phyloP scores from a whole-genome alignment of 2,113 vertebrate genomes.

The Urocitellus parryii region DNA sequence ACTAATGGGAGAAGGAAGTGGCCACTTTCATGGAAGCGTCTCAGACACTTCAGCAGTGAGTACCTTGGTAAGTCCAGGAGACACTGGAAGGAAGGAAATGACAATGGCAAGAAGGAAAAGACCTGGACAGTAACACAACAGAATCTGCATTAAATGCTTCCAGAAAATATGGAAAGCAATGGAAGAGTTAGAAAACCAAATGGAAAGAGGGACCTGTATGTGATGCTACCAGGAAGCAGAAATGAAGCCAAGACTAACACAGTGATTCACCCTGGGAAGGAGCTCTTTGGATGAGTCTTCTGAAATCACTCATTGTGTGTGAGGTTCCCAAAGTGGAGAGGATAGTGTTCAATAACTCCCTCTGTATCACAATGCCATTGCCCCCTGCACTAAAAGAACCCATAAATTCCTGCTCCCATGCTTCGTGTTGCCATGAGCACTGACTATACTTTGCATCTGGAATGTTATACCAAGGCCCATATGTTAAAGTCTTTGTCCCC shows the following conservation, averaged over 20 bases:
- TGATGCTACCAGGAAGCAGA: neutral
- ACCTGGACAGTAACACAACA: rapidly evolving
- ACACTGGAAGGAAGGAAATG: neutral
- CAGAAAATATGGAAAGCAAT: neutral
- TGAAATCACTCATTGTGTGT: neutral
- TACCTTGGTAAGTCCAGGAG: neutral
- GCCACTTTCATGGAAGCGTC: neutral
- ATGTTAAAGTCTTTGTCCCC: neutral
- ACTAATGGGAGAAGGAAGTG: neutral
- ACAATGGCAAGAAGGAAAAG: neutral
- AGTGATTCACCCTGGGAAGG: neutral
- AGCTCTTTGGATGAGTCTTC: neutral
- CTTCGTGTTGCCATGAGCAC: neutral
- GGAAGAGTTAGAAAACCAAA: neutral
- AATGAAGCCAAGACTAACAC: neutral
- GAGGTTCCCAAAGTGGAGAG: neutral
- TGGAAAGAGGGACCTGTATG: neutral
- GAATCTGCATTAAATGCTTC: neutral
- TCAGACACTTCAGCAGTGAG: neutral
- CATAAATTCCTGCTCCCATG: too few species aligned
- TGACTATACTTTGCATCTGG: neutral
- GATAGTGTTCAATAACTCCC: too few species aligned
- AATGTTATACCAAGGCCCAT: neutral
- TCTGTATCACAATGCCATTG: too few species aligned
- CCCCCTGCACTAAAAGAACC: neutral